phyloP scores from a whole-genome alignment of 2,888 invertebrate species.

The Drosophila nigritarsus region DNA sequence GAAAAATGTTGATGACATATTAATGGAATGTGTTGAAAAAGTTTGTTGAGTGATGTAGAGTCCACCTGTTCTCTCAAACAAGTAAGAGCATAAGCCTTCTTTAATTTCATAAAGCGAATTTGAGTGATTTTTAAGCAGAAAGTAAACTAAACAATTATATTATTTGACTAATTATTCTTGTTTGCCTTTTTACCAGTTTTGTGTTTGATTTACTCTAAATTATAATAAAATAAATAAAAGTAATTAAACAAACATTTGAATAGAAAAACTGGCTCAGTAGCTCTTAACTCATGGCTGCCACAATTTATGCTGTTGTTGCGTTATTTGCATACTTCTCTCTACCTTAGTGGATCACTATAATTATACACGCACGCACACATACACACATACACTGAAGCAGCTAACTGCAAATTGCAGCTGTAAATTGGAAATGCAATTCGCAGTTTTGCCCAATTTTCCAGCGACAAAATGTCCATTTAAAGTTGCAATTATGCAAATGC shows the following conservation, averaged over 20 bases:
- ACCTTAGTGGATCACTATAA: background rate
- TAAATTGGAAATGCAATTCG: constrained; percentile 56
- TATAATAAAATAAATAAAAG: constrained; percentile 2
- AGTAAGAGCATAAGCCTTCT: background rate
- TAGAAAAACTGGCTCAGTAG: background rate
- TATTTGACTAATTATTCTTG: constrained; percentile 10
- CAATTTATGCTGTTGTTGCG: constrained; percentile 3
- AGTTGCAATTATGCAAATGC: constrained; percentile 65
- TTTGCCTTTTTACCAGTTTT: constrained; percentile 22
- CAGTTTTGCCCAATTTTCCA: constrained; percentile 40
- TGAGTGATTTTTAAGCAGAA: constrained; percentile 9
- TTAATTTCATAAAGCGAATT: background rate
- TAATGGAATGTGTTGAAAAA: background rate
- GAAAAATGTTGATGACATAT: background rate
- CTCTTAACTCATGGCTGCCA: background rate
- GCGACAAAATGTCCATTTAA: constrained; percentile 27
- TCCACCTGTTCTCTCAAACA: background rate
- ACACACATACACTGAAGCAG: constrained; percentile 1
- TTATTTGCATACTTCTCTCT: constrained; percentile 2
- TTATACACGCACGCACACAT: background rate
- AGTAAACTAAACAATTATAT: constrained; percentile 20
- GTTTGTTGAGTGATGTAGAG: background rate
- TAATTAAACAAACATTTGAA: constrained; percentile 3
- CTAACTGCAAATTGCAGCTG: constrained; percentile 50
- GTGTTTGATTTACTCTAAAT: background rate